These are phyloP conservation scores for Clunio marinus DNA, from an alignment of 2,888 invertebrate genomes.

Conservation along the genomic window DNA sequence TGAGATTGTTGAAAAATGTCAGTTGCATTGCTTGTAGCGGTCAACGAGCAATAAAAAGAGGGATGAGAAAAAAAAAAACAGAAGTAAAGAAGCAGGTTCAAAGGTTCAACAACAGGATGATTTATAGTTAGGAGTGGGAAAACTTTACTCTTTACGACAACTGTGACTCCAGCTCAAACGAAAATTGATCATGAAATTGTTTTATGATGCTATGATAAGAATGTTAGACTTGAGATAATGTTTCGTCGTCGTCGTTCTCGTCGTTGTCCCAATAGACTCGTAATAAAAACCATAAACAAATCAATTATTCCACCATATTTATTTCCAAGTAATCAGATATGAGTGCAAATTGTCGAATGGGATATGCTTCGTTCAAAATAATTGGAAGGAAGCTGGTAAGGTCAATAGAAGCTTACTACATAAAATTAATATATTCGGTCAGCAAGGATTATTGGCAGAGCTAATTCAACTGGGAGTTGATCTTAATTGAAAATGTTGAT, in stretches of 20 bases:
- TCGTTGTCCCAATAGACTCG: too few species aligned
- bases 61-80: neutral
- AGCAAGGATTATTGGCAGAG: constrained; percentile 3
- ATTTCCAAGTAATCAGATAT: too few species aligned
- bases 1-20: constrained; percentile 18
- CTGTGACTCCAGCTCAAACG: too few species aligned
- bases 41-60: neutral
- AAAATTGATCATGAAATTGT: too few species aligned
- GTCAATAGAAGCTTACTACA: neutral
- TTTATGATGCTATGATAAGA: too few species aligned
- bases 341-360: neutral
- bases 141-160: too few species aligned
- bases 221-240: too few species aligned
- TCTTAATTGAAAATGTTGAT: constrained; percentile 11
- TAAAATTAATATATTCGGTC: neutral
- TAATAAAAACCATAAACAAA: neutral
- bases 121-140: too few species aligned
- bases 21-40: neutral
- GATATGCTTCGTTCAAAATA: neutral
- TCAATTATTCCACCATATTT: neutral
- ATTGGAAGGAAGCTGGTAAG: constrained; percentile 4
- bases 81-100: too few species aligned
- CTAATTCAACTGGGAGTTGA: neutral
- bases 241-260: too few species aligned
- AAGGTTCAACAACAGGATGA: too few species aligned